Percentiles rank a stretch among this genome's conserved stretches.
These are phyloP conservation scores for Phengaris alcon DNA, from an alignment of 2,888 invertebrate genomes.

Conservation along the genomic window DNA sequence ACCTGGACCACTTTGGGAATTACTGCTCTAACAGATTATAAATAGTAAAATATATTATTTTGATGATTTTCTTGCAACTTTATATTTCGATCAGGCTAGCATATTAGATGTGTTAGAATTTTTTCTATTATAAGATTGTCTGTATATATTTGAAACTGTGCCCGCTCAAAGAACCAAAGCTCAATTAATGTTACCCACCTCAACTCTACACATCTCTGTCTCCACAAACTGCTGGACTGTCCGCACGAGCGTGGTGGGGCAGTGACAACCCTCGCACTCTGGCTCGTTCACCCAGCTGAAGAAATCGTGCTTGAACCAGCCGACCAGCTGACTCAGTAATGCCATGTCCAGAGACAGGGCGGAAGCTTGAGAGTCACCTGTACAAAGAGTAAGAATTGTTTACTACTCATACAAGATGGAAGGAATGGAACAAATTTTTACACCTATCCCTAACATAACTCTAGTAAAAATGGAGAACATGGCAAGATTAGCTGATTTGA, in stretches of 20 bases:
- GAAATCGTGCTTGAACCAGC: constrained; percentile 96
- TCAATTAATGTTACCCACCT: constrained; percentile 63
- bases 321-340: constrained; percentile 86
- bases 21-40: too few relatives aligned
- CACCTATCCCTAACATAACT: not conserved
- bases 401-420: not conserved
- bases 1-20: too few relatives aligned
- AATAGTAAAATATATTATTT: too few relatives aligned
- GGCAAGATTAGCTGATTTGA: constrained; percentile 69
- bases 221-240: constrained; percentile 57
- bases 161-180: too few relatives aligned
- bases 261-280: constrained; percentile 84
- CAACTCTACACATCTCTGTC: constrained; percentile 79
- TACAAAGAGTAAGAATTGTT: not conserved
- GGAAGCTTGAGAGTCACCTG: constrained; percentile 52
- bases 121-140: too few relatives aligned
- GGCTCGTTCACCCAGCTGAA: constrained; percentile 94
- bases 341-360: constrained; percentile 84
- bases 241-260: constrained; percentile 64
- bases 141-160: too few relatives aligned
- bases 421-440: not conserved
- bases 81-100: too few relatives aligned
- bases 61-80: too few relatives aligned
- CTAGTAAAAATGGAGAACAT: constrained; percentile 64
- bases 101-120: too few relatives aligned